Base-by-base conservation (phyloP, 1,140 invertebrate genomes). In the Meloidogyne floridensis region DNA sequence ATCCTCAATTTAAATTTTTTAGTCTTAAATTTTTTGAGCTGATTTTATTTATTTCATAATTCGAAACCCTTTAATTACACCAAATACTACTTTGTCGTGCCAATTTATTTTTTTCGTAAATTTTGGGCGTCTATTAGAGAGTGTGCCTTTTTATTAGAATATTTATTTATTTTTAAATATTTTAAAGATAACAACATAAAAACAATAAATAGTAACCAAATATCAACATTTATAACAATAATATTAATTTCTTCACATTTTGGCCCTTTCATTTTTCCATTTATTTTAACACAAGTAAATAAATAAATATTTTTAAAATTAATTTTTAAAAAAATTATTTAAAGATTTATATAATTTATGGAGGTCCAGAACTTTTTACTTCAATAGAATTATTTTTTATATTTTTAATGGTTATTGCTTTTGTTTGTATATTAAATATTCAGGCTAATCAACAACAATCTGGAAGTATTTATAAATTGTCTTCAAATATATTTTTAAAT, bases 261-360 rank as follows among this genome's bases (percentile, higher is more conserved):
- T 47, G 77, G 77, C 32, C 13, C 77, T 2, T 53, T 79, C 0
- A 53, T 79, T 54, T 79, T 79, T 51, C 77, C 77, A 7, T 79
- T 80, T 32, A 47, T 80, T 18, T 80, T 81, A 56, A 80, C 80
- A 15, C 77, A 80, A 53, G 80, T 75, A 53, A 13, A 20, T 78
- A 77, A 20, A 8, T 10, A 75, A 47, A 54, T 42, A 53, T 47
- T 75, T 20, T 20, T 53, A 20, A 32, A 32, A 32, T 32, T 32
- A 32, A 32, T 3, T 59, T 69, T n/a, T 56, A 56, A 43, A 54
- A 5, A 56, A 43, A 3, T 11, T 54, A 15, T 70, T 20, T 13
- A 56, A n/a, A 80, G 77, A 53, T 80, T 80, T 75, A 56, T 54
- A 7, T 2, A 77, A 32, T 72, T 53, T 80, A 80, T 71, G 77